These are phyloP conservation scores for Cosmorhoe ocellata DNA, from an alignment of 2,888 invertebrate species.

Conservation along the genomic window DNA sequence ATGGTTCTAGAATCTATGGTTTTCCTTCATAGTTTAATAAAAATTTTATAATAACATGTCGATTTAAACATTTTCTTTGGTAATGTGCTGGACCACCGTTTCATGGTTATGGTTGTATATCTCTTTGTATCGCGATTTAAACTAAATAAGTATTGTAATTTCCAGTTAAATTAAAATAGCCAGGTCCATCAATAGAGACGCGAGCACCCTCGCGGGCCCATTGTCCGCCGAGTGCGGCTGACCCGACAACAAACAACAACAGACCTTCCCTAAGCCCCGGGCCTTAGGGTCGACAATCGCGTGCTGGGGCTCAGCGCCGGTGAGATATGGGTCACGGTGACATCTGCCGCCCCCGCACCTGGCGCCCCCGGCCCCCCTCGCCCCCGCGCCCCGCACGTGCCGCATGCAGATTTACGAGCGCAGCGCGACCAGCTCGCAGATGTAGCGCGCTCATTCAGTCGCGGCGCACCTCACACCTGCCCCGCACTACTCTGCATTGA, in stretches of 20 bases:
- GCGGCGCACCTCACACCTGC: constrained; percentile 9
- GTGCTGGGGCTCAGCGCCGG: constrained; percentile 8
- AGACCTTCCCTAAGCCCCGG: not conserved
- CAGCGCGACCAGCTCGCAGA: constrained; percentile 27
- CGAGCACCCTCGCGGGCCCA: constrained; percentile 10
- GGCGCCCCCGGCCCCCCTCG: constrained; percentile 37
- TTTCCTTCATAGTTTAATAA: too few species aligned
- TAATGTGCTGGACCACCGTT: too few species aligned
- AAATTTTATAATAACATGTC: too few species aligned
- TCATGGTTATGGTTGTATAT: too few species aligned
- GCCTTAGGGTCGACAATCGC: constrained; percentile 11
- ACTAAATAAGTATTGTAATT: too few species aligned
- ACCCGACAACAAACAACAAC: constrained; percentile 25
- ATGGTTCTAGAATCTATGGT: too few species aligned
- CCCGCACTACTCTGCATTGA: not conserved
- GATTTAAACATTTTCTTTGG: too few species aligned
- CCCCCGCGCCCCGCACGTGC: constrained; percentile 30
- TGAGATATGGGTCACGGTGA: constrained; percentile 61
- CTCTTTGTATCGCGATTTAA: too few species aligned
- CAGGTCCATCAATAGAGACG: not conserved
- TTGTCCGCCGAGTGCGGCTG: constrained; percentile 28
- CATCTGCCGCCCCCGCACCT: constrained; percentile 78
- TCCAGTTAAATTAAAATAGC: constrained; percentile 2
- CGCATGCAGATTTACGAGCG: constrained; percentile 67
- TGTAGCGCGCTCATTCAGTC: constrained; percentile 19